Evolutionary conservation across 2,113 vertebrate species (phyloP).

Genomic region (Helogale parvula): DNA sequence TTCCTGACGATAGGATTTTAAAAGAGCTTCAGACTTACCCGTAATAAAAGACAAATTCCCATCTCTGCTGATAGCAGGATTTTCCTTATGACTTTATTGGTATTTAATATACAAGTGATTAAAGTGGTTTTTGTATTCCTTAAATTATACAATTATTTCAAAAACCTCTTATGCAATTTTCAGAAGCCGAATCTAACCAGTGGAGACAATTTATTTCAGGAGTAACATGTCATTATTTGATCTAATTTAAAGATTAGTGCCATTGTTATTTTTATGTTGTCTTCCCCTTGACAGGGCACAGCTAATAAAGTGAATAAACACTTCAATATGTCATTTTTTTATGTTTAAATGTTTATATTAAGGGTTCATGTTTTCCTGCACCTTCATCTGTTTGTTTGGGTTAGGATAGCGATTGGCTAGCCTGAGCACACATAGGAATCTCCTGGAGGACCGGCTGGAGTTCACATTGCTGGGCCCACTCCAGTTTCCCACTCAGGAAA

Average conservation of each 20-base stretch:
- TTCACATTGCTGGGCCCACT: not conserved
- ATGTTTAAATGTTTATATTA: not conserved
- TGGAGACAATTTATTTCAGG: not conserved
- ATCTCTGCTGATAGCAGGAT: not conserved
- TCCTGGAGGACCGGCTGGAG: not conserved
- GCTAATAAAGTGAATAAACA: not conserved
- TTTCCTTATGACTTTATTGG: not conserved
- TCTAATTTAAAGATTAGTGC: not conserved
- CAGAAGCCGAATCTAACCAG: not conserved
- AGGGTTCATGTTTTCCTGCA: not conserved
- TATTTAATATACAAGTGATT: not conserved
- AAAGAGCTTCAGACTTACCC: not conserved
- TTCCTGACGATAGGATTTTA: not conserved
- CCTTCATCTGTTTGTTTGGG: not conserved
- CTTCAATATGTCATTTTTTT: not conserved
- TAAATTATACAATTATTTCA: not conserved
- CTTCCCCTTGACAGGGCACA: not conserved
- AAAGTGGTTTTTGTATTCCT: not conserved
- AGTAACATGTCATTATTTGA: not conserved
- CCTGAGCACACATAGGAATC: not conserved
- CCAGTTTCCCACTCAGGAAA: not conserved
- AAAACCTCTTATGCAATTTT: not conserved
- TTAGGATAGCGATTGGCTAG: not conserved
- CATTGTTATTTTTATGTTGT: not conserved
- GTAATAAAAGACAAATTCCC: not conserved